Percentiles rank a stretch among this genome's conserved stretches.
These are phyloP conservation scores for Hoplostethus atlanticus DNA, from an alignment of 2,797 vertebrate species.

Conservation along the genomic window DNA sequence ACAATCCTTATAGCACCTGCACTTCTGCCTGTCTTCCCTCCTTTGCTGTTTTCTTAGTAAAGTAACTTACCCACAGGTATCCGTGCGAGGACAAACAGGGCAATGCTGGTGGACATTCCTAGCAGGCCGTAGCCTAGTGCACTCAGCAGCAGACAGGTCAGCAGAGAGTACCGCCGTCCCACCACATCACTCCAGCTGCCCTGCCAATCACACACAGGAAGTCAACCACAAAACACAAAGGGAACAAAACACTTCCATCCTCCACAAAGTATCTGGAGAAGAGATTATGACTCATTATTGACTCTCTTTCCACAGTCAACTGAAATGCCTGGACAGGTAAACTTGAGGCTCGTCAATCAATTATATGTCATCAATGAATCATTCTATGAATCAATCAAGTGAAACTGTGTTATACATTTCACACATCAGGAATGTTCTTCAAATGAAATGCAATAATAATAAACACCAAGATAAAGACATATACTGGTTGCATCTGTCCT, in stretches of 20 bases:
- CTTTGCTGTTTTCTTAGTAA: background rate
- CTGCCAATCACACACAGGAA: conserved; percentile 77
- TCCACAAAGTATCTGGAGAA: background rate
- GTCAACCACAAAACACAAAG: background rate
- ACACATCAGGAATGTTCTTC: too few species aligned
- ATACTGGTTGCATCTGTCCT: background rate
- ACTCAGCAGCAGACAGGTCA: conserved; percentile 92
- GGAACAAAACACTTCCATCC: background rate
- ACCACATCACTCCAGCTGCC: conserved; percentile 97
- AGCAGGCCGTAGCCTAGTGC: conserved; percentile 92
- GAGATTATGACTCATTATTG: background rate
- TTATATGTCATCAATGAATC: too few species aligned
- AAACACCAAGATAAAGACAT: background rate
- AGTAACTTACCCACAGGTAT: conserved; percentile 91
- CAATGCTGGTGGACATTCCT: conserved; percentile 89
- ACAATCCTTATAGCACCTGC: background rate
- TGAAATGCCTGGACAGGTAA: background rate
- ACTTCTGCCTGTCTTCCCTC: too few species aligned
- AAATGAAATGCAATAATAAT: background rate
- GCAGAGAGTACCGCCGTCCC: conserved; percentile 89
- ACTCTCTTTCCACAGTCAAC: background rate
- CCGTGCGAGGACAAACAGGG: conserved; percentile 90
- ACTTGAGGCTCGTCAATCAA: background rate
- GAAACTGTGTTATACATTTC: too few species aligned
- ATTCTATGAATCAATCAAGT: too few species aligned